Evolutionary conservation across 2,888 invertebrate genomes (phyloP).

Genomic region (Mythimna albipuncta): DNA sequence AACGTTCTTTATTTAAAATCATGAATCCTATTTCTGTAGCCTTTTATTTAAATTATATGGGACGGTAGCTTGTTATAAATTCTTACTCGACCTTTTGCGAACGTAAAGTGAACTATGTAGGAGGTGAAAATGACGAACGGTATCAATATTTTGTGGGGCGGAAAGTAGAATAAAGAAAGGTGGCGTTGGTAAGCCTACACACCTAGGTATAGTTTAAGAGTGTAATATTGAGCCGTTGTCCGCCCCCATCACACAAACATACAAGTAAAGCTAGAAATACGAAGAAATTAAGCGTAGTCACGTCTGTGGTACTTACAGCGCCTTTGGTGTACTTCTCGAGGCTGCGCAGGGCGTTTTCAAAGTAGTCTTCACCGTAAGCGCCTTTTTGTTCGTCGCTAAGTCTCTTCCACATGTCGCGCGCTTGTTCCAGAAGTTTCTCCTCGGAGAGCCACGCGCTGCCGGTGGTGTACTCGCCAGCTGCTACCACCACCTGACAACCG

Average conservation of each 20-base stretch:
- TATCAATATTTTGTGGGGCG: conserved; percentile 42
- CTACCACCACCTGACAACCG: conserved; percentile 92
- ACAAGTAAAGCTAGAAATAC: conserved; percentile 53
- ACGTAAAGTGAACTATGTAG: conserved; percentile 1
- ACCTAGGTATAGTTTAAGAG: conserved; percentile 17
- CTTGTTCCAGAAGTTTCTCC: conserved; percentile 92
- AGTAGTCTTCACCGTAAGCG: conserved; percentile 95
- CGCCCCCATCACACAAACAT: conserved; percentile 8
- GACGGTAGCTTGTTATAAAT: conserved; percentile 32
- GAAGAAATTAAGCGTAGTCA: conserved; percentile 68
- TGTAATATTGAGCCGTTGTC: conserved; percentile 28
- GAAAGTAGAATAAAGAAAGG: conserved; percentile 31
- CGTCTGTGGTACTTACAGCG: conserved; percentile 87
- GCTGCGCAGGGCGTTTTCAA: conserved; percentile 94
- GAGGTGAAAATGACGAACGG: conserved; percentile 28
- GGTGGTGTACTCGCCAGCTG: conserved; percentile 96
- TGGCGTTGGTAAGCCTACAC: background rate
- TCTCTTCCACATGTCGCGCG: conserved; percentile 96
- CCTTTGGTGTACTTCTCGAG: conserved; percentile 95
- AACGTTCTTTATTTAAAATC: conserved; percentile 9
- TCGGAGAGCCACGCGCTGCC: conserved; percentile 95
- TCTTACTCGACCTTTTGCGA: conserved; percentile 29
- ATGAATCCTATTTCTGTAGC: conserved; percentile 21
- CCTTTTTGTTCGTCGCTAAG: conserved; percentile 94
- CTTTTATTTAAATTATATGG: conserved; percentile 41